Evolutionary conservation across 2,797 vertebrate species (phyloP), one percentile per base, ranked within the genome.

Genomic region (Acanthopagrus latus): DNA sequence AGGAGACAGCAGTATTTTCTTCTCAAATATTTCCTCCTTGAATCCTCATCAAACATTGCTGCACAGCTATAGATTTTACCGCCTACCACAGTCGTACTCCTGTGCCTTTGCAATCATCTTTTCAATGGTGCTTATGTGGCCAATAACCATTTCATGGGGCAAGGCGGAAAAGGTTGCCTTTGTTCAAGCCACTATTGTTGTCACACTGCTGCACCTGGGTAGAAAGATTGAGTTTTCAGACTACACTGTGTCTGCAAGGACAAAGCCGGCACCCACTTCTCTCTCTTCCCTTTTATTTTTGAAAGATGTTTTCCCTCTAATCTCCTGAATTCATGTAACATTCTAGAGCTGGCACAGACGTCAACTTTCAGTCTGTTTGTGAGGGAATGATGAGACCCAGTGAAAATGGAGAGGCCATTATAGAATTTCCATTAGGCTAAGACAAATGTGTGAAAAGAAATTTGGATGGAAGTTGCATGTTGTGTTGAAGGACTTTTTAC

Each of bases 161-260:
- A 87, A 85, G 62, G 86, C 85, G 85, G 85, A 90, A 86, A 88
- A 88, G 87, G 81, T 87, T 78, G 67, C 76, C 85, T 93, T 92
- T 94, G 91, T 93, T 93, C 85, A 86, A 82, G 78, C 57, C 76
- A 62, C 86, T 54, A 91, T 95, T 94, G 89, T 94, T 92, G 87
- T 83, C 78, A 69, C 70, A 38, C 66, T 44, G 83, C 89, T 90
- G 92, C 92, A 95, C 92, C 92, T 94, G 93, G 91, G 86, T 81
- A 87, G 52, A 87, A 67, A 91, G 85, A 94, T 89, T 90, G 89
- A 84, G 87, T 94, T 93, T 93, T 92, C 85, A 91, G 81, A 82
- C 79, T 74, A 84, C 82, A 79, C 88, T 81, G 65, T 82, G 86
- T 85, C 86, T 85, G 84, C 94, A 94, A 95, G 93, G 93, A 94